phyloP scores from a whole-genome alignment of 2,113 vertebrate species.

The Nycticorax nycticorax region DNA sequence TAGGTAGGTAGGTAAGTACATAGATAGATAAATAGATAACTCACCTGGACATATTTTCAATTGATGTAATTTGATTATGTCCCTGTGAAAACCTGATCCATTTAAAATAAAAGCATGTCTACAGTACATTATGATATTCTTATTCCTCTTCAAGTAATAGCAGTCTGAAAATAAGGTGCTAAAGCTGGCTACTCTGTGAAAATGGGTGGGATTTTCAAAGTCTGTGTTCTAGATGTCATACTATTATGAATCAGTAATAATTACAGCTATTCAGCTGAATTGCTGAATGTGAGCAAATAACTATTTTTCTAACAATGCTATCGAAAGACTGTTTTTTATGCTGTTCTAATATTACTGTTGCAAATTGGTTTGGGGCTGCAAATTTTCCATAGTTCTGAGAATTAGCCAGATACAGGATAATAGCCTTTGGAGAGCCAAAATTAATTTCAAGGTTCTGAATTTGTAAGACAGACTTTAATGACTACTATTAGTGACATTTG shows the following conservation, averaged over 20 bases:
- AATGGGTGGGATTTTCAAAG: not conserved
- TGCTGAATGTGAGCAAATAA: not conserved
- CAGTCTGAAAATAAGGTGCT: not conserved
- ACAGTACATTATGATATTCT: not conserved
- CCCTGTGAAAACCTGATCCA: not conserved
- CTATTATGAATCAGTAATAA: not conserved
- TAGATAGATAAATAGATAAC: too few relatives aligned
- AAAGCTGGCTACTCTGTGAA: not conserved
- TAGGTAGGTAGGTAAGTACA: too few relatives aligned
- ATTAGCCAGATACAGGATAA: not conserved
- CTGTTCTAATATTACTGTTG: not conserved
- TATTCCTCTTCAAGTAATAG: not conserved
- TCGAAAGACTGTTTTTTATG: not conserved
- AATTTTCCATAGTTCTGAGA: not conserved
- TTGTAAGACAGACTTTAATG: not conserved
- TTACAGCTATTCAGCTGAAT: not conserved
- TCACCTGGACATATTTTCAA: not conserved
- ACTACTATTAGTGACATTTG: not conserved
- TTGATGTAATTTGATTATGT: not conserved
- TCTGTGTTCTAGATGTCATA: not conserved
- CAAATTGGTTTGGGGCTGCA: not conserved
- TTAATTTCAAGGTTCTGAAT: not conserved
- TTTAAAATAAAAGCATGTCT: not conserved
- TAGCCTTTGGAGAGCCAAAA: not conserved
- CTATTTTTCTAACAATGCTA: not conserved